phyloP scores from a whole-genome alignment of 2,113 vertebrate species.

The Paratilapia polleni region DNA sequence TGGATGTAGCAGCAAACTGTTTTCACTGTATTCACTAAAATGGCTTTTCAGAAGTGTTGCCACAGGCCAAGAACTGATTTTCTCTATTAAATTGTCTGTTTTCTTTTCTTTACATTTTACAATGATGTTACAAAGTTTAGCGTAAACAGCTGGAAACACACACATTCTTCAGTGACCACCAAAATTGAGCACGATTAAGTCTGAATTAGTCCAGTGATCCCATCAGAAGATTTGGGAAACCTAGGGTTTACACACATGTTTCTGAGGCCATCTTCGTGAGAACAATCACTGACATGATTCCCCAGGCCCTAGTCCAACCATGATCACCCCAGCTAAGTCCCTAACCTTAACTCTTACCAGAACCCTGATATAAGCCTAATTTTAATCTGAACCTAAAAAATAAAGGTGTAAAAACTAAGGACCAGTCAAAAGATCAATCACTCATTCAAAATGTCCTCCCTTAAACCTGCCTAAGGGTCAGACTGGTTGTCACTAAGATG shows the following conservation, averaged over 20 bases:
- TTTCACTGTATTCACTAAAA: background rate
- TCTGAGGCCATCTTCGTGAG: background rate
- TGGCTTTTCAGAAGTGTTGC: background rate
- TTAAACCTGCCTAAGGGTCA: background rate
- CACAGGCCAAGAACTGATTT: background rate
- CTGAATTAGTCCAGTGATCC: slow-evolving; percentile 26
- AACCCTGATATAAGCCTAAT: background rate
- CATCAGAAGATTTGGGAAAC: slow-evolving; percentile 1
- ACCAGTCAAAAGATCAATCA: background rate
- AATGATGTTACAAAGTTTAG: no score
- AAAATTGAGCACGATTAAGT: slow-evolving; percentile 1
- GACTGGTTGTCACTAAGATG: background rate
- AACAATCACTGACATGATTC: background rate
- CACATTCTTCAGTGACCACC: background rate
- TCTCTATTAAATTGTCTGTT: background rate
- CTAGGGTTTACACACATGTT: background rate
- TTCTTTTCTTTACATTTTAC: background rate
- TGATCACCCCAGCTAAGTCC: background rate
- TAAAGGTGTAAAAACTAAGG: background rate
- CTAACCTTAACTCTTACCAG: background rate
- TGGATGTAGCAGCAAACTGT: no score
- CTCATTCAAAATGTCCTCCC: no score
- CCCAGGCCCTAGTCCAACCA: background rate
- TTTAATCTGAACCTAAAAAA: background rate
- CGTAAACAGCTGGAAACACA: no score